These are phyloP conservation scores for Erannis defoliaria DNA, from an alignment of 2,888 invertebrate genomes.

Conservation along the genomic window DNA sequence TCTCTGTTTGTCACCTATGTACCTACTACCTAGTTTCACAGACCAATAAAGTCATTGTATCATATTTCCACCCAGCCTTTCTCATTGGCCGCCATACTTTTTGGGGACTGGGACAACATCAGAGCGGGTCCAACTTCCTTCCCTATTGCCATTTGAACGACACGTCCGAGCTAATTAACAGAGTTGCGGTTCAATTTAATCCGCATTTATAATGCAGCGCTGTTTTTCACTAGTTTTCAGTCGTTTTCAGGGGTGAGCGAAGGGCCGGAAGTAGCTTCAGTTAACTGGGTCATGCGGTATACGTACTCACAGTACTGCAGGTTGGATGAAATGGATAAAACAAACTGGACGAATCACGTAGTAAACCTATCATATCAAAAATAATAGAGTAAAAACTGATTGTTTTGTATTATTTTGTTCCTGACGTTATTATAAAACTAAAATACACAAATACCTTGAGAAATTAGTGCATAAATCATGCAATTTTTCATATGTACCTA, in stretches of 20 bases:
- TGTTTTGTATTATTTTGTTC: too few species aligned
- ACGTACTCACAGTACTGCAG: constrained; percentile 11
- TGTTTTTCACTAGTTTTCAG: constrained; percentile 52
- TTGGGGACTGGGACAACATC: neutral
- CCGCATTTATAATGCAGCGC: constrained; percentile 49
- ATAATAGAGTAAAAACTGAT: too few species aligned
- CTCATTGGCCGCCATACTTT: neutral
- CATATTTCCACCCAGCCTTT: neutral
- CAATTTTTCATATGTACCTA: too few species aligned
- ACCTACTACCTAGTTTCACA: too few species aligned
- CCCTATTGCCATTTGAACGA: constrained; percentile 7
- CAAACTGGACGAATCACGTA: too few species aligned
- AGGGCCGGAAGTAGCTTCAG: constrained; percentile 45
- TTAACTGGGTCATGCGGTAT: constrained; percentile 29
- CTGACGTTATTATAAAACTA: too few species aligned
- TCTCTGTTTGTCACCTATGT: too few species aligned
- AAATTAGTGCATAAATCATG: too few species aligned
- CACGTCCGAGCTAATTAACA: constrained; percentile 41
- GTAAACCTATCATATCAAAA: too few species aligned
- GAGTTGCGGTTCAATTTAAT: constrained; percentile 55
- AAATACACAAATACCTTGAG: too few species aligned
- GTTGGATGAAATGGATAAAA: neutral
- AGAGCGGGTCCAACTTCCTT: constrained; percentile 6
- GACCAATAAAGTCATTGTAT: too few species aligned
- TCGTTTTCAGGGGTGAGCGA: constrained; percentile 52